Percentiles rank a stretch among this genome's conserved stretches.
Evolutionary conservation across 2,888 invertebrate genomes (phyloP).

Genomic region (Acleris cristana): DNA sequence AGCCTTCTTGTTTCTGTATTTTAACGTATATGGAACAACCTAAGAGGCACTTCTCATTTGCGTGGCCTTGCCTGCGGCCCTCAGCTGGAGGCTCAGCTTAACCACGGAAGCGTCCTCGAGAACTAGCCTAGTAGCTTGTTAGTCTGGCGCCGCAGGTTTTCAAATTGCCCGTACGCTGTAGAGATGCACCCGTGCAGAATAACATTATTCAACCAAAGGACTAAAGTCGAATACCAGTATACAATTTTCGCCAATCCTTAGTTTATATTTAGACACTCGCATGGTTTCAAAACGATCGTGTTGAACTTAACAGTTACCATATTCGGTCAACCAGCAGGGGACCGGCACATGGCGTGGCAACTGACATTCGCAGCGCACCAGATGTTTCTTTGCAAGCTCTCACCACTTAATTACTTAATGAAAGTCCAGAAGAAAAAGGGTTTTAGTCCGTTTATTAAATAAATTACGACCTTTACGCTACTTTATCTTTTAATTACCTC

Average conservation of each 20-base stretch:
- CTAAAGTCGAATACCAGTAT: background rate
- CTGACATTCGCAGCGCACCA: slow-evolving; percentile 41
- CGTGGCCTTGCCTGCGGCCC: slow-evolving; percentile 43
- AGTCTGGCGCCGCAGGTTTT: slow-evolving; percentile 29
- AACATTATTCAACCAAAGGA: background rate
- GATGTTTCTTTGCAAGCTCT: slow-evolving; percentile 39
- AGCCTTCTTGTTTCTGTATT: slow-evolving; percentile 47
- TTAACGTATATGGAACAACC: slow-evolving; percentile 56
- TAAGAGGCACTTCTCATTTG: slow-evolving; percentile 53
- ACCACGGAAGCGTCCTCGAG: slow-evolving; percentile 43
- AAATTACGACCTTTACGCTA: slow-evolving; percentile 19
- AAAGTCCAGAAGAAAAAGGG: background rate
- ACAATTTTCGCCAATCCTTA: background rate
- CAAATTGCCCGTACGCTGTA: slow-evolving; percentile 31
- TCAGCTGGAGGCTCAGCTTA: slow-evolving; percentile 45
- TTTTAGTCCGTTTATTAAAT: background rate
- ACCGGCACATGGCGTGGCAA: slow-evolving; percentile 41
- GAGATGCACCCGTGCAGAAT: slow-evolving; percentile 34
- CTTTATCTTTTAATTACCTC: slow-evolving; percentile 25
- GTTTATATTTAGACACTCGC: background rate
- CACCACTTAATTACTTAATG: slow-evolving; percentile 1
- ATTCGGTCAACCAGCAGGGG: slow-evolving; percentile 39
- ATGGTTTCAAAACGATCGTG: background rate
- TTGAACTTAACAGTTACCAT: slow-evolving; percentile 23
- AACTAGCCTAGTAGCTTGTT: slow-evolving; percentile 34